phyloP scores from a whole-genome alignment of 1,140 invertebrate genomes.

The Rhopalosiphum padi region DNA sequence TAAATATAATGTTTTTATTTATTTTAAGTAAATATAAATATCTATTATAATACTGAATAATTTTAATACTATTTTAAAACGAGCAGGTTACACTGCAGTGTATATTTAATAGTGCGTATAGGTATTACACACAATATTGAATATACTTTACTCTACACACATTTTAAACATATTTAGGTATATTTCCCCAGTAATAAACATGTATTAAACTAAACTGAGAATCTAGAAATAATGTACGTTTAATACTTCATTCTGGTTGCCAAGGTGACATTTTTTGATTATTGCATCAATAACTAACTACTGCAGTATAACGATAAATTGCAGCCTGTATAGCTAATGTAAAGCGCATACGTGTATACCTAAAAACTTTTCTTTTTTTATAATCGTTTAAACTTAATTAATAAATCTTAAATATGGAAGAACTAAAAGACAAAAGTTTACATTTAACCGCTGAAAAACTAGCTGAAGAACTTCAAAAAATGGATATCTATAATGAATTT shows the following conservation, averaged over 20 bases:
- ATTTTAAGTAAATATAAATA: background rate
- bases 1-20: background rate
- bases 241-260: background rate
- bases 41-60: background rate
- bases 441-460: conserved; percentile 72
- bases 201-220: background rate
- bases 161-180: background rate
- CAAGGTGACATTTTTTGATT: conserved; percentile 21
- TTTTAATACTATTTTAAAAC: background rate
- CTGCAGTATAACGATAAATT: background rate
- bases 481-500: conserved; percentile 71
- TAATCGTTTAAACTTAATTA: background rate
- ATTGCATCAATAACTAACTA: conserved; percentile 14
- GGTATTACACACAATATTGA: too few relatives aligned
- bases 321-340: background rate
- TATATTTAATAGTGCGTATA: too few relatives aligned
- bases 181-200: background rate
- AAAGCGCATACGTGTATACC: background rate
- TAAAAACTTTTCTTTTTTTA: background rate
- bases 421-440: conserved; percentile 68
- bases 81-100: background rate
- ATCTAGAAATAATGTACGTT: background rate
- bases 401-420: conserved; percentile 63
- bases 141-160: background rate
- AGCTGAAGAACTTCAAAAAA: conserved; percentile 69